Evolutionary conservation across 2,113 vertebrate species (phyloP).

Genomic region (Eclectus roratus): DNA sequence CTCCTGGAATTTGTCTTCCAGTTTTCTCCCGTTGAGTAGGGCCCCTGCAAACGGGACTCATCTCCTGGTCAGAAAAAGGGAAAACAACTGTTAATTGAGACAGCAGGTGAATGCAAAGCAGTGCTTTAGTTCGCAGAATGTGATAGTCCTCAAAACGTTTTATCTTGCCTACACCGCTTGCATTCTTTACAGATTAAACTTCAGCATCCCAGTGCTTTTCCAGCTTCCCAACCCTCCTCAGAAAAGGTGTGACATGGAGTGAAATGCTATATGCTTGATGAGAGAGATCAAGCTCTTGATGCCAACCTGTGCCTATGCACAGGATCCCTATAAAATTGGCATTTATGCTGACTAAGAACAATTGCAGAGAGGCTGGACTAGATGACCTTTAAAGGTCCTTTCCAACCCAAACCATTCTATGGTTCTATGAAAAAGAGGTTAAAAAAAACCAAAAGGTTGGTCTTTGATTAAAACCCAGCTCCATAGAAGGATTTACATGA

Average conservation of each 20-base stretch:
- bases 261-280: background rate
- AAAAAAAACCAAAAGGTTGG: background rate
- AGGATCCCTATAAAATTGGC: background rate
- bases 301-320: background rate
- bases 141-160: background rate
- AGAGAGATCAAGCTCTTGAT: background rate
- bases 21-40: background rate
- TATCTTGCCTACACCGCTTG: background rate
- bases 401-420: background rate
- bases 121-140: background rate
- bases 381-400: background rate
- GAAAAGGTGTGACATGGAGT: background rate
- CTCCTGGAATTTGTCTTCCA: background rate
- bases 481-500: background rate
- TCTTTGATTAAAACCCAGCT: background rate
- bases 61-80: background rate
- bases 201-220: background rate
- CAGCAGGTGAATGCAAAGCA: background rate
- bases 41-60: background rate
- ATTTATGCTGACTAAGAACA: background rate
- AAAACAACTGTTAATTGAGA: background rate
- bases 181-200: conserved; percentile 7
- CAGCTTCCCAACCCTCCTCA: background rate
- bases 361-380: background rate
- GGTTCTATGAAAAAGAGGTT: background rate